These are phyloP conservation scores for Melospiza melodia DNA, from an alignment of 2,113 vertebrate genomes.

Conservation along the genomic window DNA sequence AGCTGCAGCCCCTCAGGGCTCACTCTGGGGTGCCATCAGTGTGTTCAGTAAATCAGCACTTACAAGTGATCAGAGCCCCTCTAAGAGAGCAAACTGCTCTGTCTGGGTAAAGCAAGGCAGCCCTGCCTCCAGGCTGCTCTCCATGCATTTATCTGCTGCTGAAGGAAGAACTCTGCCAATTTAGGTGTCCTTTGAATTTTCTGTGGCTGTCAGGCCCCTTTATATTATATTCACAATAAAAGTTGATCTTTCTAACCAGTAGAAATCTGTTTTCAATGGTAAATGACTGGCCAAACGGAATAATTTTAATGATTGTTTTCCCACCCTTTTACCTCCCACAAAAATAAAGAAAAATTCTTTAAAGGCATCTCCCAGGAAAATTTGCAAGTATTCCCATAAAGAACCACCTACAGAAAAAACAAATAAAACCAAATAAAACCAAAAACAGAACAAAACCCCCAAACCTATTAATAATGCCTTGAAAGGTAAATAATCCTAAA, in stretches of 20 bases:
- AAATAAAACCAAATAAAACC: neutral
- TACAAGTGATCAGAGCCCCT: neutral
- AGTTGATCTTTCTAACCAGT: neutral
- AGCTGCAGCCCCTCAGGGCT: neutral
- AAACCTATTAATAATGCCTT: neutral
- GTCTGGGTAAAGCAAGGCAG: neutral
- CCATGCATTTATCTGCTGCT: neutral
- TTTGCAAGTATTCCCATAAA: neutral
- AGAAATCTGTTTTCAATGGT: neutral
- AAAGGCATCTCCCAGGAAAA: neutral
- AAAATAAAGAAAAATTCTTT: neutral
- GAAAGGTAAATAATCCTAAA: neutral
- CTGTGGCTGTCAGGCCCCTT: neutral
- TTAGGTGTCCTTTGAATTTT: neutral
- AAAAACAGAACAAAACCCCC: accelerated
- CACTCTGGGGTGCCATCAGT: neutral
- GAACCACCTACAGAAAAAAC: neutral
- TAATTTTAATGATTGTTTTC: neutral
- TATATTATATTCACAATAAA: neutral
- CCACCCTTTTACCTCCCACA: neutral
- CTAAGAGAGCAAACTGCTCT: neutral
- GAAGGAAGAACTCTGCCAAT: neutral
- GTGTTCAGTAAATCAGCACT: neutral
- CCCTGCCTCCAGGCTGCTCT: neutral
- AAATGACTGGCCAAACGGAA: neutral